Conservation (phyloP, 1,140 invertebrate species). For the Drosophila saltans region DNA sequence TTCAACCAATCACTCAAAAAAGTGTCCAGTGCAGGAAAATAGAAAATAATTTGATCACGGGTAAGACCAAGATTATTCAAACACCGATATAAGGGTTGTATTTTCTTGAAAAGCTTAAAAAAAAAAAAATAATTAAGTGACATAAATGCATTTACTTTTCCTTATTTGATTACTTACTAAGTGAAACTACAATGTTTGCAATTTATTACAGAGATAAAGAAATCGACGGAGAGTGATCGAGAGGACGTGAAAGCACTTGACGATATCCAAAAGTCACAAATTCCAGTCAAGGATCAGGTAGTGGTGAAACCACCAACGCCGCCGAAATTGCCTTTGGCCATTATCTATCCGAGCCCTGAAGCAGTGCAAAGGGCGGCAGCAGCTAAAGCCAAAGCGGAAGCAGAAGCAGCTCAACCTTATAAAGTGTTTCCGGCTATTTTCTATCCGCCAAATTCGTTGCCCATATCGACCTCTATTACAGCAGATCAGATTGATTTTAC, state of each 20-base stretch:
- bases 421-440: background rate
- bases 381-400: too few species aligned
- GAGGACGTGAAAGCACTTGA: too few species aligned
- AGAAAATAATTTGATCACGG: background rate
- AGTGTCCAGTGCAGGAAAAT: background rate
- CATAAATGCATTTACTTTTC: too few species aligned
- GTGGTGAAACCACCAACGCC: background rate
- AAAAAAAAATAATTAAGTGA: background rate
- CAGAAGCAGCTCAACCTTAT: too few species aligned
- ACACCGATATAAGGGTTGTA: background rate
- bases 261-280: background rate
- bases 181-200: too few species aligned
- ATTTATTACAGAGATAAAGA: too few species aligned
- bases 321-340: background rate
- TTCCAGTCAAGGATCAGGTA: background rate
- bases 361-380: background rate
- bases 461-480: background rate
- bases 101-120: too few species aligned
- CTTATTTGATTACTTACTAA: too few species aligned
- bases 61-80: background rate
- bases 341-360: background rate
- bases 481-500: background rate
- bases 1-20: background rate
- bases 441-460: background rate
- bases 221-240: too few species aligned